Evolutionary conservation across 2,888 invertebrate genomes (phyloP), one percentile per base, ranked within the genome.

Genomic region (Eremobia ochroleuca): DNA sequence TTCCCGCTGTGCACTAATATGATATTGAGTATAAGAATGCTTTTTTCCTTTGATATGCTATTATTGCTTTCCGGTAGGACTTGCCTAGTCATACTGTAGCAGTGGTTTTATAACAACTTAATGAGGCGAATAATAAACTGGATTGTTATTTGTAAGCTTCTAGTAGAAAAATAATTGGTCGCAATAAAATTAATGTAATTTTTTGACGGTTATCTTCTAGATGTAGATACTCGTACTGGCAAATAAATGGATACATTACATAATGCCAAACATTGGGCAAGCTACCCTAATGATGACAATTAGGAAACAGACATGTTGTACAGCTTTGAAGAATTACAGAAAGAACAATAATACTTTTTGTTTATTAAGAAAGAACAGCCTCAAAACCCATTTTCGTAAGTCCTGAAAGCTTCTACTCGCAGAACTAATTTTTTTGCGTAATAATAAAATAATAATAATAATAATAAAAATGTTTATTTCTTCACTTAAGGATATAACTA

Each of bases 11-110:
- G 55, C 34, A 25, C 2, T 52, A 62, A 34, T 28, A 62, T 18
- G 9, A 46, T 37, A 55, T 40, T 52, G 52, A 25, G 52, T 25
- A 25, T 8, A 28, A 28, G 13, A 31, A n/a, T 46, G 25, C 0
- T n/a, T 25, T 75, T 67, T 43, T 18, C n/a, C 4, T 67, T 18
- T 15, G 49, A 11, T 68, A 34, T 9, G 6, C 49, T 49, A 49
- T 18, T 65, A 43, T 28, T 68, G 34, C 11, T 78, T 79, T 79
- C 52, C 28, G 15, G 59, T 61, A 31, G 0, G 2, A 59, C 11
- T 79, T 61, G 40, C 15, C 34, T 52, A 67, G 49, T 52, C 40
- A 76, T 67, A 59, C 18, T 43, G 8, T n/a, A 28, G 18, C 15
- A 8, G 8, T 25, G 4, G n/a, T 34, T 68, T 59, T 68, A 49